A percentile compares a stretch with the other conserved stretches of the same genome.
These are phyloP conservation scores for Grantiella picta DNA, from an alignment of 2,113 vertebrate genomes.

Conservation along the genomic window DNA sequence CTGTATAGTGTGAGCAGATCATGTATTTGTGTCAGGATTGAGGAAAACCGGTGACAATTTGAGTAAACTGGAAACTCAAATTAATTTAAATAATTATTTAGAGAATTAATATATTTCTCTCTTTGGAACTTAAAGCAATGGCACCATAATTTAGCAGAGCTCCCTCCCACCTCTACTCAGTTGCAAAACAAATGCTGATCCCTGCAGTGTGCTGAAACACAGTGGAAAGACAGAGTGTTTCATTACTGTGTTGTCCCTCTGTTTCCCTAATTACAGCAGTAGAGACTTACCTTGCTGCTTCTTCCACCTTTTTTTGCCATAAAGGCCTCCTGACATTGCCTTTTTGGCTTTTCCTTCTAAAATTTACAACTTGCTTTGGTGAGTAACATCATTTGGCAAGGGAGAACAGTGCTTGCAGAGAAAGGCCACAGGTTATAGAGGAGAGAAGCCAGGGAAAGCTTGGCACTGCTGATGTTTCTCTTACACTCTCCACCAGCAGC, in stretches of 20 bases:
- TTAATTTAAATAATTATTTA: not conserved
- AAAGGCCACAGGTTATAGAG: not conserved
- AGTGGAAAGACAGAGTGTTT: not conserved
- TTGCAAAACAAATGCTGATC: not conserved
- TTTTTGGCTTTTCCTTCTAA: not conserved
- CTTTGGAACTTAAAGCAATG: not conserved
- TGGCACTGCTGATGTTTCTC: not conserved
- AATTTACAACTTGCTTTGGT: not conserved
- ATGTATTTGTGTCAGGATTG: not conserved
- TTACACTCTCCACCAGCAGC: not conserved
- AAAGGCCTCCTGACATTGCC: not conserved
- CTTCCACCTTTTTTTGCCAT: not conserved
- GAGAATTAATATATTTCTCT: not conserved
- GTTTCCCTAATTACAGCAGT: not conserved
- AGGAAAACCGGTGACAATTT: not conserved
- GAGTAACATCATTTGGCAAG: not conserved
- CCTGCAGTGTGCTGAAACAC: not conserved
- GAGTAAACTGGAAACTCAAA: not conserved
- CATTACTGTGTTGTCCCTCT: not conserved
- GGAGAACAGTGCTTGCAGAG: not conserved
- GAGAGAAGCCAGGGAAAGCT: not conserved
- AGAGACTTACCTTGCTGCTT: not conserved
- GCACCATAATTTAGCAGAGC: not conserved
- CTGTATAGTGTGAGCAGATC: not conserved
- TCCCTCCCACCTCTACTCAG: not conserved